Evolutionary conservation across 2,113 vertebrate species (phyloP), one percentile per base, ranked within the genome.

Genomic region (Labrus mixtus): DNA sequence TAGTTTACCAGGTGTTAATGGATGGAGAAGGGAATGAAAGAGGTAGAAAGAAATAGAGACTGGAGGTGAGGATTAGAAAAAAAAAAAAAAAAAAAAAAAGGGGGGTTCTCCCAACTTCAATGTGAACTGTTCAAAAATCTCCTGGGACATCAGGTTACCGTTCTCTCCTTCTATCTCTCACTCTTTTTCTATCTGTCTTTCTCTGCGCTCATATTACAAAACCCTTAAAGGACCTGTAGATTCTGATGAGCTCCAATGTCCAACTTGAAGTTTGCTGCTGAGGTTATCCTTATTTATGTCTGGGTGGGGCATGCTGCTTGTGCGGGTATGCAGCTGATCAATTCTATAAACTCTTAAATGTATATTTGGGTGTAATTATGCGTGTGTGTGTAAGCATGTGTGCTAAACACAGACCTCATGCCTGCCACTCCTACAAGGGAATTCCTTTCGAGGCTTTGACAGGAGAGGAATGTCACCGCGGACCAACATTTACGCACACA

Each of bases 161-260:
- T 87, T 68, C 76, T 85, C 70, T 84, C 83, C 43, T 33, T 46
- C 58, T 60, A 67, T 41, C 74, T 43, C 54, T 20, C 64, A 50
- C 39, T 59, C 63, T 89, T 81, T 85, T 81, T 90, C 79, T 87
- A 55, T 83, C 68, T 82, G 69, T 88, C 84, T 82, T 63, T 91
- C 85, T 81, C 78, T 69, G 86, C 66, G 60, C 91, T 94, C 92
- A 78, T 88, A 87, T 94, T 94, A 93, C 93, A 93, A 90, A 94
- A 91, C 70, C 78, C 88, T 91, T 89, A 89, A 92, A 92, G 90
- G 85, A 85, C 85, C 77, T 85, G 76, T 70, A 89, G 85, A 84
- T 88, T 77, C 76, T 88, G 90, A 89, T 87, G 90, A 84, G 82
- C 90, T 92, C 88, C 85, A 79, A 43, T 91, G 81, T 86, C 88